Base-by-base conservation (phyloP, 2,113 vertebrate genomes). In the Toxostoma redivivum region DNA sequence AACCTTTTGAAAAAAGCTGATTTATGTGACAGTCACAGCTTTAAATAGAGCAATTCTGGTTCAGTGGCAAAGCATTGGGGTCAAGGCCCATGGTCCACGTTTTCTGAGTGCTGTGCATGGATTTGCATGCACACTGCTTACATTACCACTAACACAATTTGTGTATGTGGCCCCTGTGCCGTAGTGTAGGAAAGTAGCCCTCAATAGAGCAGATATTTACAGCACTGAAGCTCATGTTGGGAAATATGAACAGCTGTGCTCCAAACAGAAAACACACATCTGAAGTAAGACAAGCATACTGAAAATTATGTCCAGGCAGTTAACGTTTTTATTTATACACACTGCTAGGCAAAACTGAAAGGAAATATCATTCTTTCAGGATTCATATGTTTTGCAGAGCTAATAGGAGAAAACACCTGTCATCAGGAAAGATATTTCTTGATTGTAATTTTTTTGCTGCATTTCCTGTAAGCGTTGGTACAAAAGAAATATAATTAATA, bases 321-420 rank as follows among this genome's bases (percentile, higher is more conserved):
- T 96, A 97, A 93, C 35, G 3, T 96, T 97, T 97, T 96, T 95
- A 97, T 96, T 96, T 96, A 95, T 95, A 80, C 83, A 87, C 28
- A 53, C 69, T 97, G 87, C 94, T 98, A 73, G 92, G 94, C 88
- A 97, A 96, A 97, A 77, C 69, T 56, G 57, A 96, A 91, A 94
- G 56, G 86, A 96, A 97, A 76, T 90, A 92, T 69, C 67, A 21
- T 92, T 96, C 94, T 97, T 97, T 87, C 64, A 97, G 95, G 95
- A 96, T 97, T 98, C 92, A 76, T 97, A 85, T 60, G 35, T 84
- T 97, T 94, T 94, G 65, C 79, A 65, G 72, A 78, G 50, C 78
- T 95, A 96, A 94, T 90, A 94, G 90, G 89, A 96, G 67, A 73
- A 95, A 96, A 91, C 85, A 53, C 47, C 94, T 97, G 81, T 95